phyloP scores from a whole-genome alignment of 1,140 invertebrate genomes.

The Idris sp. region DNA sequence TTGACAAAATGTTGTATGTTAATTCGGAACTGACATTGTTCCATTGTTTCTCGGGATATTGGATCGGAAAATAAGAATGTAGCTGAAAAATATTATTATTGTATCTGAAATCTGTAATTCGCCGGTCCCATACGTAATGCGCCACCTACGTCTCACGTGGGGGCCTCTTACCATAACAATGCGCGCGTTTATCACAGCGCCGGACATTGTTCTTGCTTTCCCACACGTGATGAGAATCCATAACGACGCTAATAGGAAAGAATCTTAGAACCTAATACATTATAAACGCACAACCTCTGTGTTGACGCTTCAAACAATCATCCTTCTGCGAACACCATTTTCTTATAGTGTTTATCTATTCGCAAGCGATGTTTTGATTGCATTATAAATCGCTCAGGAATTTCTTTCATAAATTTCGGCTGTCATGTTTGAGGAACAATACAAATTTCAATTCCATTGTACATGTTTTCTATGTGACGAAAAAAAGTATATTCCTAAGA shows the following conservation, averaged over 20 bases:
- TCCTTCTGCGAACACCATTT: too few relatives aligned
- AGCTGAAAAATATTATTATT: conserved; percentile 15
- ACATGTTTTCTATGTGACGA: too few relatives aligned
- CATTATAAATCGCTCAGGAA: too few relatives aligned
- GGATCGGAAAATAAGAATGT: conserved; percentile 24
- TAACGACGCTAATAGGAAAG: conserved; percentile 64
- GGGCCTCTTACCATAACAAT: conserved; percentile 68
- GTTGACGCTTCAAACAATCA: too few relatives aligned
- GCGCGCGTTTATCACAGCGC: conserved; percentile 54
- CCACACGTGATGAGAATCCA: conserved; percentile 66
- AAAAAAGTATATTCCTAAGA: too few relatives aligned
- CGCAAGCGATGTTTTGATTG: too few relatives aligned
- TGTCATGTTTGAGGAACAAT: too few relatives aligned
- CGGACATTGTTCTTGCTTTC: conserved; percentile 61
- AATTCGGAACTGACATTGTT: conserved; percentile 3
- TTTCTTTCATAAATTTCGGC: too few relatives aligned
- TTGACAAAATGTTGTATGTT: conserved; percentile 7
- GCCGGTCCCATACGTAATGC: conserved; percentile 34
- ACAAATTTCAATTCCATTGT: too few relatives aligned
- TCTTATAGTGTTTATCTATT: too few relatives aligned
- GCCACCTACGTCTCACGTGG: conserved; percentile 28
- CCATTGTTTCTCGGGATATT: conserved; percentile 6
- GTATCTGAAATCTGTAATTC: conserved; percentile 26
- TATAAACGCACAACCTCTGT: too few relatives aligned
- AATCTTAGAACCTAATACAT: conserved; percentile 20